phyloP scores from a whole-genome alignment of 2,888 invertebrate genomes.

The Galerucella pusilla region DNA sequence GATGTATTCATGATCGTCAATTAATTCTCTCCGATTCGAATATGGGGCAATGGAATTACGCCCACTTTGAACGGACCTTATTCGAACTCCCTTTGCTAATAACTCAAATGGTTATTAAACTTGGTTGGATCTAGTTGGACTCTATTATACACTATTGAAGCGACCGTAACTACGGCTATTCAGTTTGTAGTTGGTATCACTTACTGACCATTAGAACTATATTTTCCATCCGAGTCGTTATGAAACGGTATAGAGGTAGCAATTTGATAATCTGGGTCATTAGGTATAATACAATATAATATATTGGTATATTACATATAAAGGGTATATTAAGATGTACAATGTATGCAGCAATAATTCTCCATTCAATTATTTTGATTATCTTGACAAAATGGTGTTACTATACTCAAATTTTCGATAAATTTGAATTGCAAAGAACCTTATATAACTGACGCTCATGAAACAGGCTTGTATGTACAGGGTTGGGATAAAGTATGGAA shows the following conservation, averaged over 20 bases:
- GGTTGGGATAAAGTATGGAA: too few species aligned
- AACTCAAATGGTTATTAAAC: conserved; percentile 39
- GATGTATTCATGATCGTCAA: conserved; percentile 34
- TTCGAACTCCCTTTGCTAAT: conserved; percentile 36
- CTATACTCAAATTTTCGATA: too few species aligned
- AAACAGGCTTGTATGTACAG: too few species aligned
- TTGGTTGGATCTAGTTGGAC: conserved; percentile 23
- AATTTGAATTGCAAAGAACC: too few species aligned
- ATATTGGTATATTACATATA: too few species aligned
- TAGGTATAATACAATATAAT: neutral
- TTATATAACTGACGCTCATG: too few species aligned
- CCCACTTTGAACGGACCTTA: conserved; percentile 35
- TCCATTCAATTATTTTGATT: too few species aligned
- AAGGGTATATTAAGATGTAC: too few species aligned
- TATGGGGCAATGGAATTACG: conserved; percentile 36
- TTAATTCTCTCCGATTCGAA: conserved; percentile 33
- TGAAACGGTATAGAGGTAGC: neutral
- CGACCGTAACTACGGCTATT: conserved; percentile 18
- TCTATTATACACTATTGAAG: conserved; percentile 13
- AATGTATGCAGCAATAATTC: too few species aligned
- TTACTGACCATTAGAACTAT: conserved; percentile 20
- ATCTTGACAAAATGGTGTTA: too few species aligned
- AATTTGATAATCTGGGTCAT: neutral
- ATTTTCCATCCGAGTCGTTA: conserved; percentile 1
- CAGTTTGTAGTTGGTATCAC: conserved; percentile 14